Percentiles rank a stretch among this genome's conserved stretches.
Conservation (phyloP, 2,888 invertebrate genomes). For the Caradrina kadenii region DNA sequence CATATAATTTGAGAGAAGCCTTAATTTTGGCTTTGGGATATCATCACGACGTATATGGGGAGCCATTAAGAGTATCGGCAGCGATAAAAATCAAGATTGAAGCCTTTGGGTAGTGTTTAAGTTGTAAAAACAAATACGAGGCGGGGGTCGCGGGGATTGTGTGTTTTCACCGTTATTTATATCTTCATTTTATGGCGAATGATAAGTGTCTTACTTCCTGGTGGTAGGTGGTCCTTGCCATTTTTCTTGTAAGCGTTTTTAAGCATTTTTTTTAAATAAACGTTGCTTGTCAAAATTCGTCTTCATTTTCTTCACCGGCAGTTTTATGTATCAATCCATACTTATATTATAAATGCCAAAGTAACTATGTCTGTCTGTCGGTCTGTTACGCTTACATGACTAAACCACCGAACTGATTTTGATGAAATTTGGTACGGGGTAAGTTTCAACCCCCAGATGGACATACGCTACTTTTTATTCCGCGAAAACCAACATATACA, state of each 20-base stretch:
- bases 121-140: conserved; percentile 75
- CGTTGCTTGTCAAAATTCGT: not conserved
- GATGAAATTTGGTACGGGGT: too few relatives aligned
- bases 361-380: too few relatives aligned
- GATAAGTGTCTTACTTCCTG: conserved; percentile 47
- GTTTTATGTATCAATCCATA: conserved; percentile 15
- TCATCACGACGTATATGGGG: conserved; percentile 76
- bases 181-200: conserved; percentile 59
- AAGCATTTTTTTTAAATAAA: not conserved
- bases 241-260: conserved; percentile 33
- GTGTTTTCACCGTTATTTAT: conserved; percentile 57
- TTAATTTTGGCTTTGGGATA: conserved; percentile 62
- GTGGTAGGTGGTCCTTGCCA: conserved; percentile 55
- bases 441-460: too few relatives aligned
- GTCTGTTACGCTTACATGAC: too few relatives aligned
- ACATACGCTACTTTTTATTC: too few relatives aligned
- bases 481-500: too few relatives aligned
- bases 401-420: too few relatives aligned
- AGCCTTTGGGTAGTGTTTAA: conserved; percentile 71
- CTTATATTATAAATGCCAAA: too few relatives aligned
- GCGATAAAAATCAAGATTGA: conserved; percentile 78
- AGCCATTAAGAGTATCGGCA: conserved; percentile 77
- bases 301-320: not conserved
- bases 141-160: conserved; percentile 64
- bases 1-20: conserved; percentile 65